Conservation (phyloP, 2,113 vertebrate genomes). For the Rhadina sibilatrix region DNA sequence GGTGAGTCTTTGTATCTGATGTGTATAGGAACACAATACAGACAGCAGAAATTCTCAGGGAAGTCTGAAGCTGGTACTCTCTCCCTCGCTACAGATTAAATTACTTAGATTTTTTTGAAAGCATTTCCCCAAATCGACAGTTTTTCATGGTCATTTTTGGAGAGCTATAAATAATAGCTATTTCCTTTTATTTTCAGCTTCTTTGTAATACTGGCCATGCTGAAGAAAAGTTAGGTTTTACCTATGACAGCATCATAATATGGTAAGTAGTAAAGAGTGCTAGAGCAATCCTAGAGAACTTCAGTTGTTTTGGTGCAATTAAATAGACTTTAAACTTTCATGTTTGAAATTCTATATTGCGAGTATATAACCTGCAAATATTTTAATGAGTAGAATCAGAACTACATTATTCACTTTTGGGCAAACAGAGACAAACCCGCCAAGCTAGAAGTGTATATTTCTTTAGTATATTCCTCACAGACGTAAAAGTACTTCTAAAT, state of each 20-base stretch:
- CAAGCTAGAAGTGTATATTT: background rate
- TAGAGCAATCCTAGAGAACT: background rate
- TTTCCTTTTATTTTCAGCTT: conserved; percentile 79
- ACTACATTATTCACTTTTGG: background rate
- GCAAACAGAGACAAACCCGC: background rate
- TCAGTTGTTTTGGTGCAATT: background rate
- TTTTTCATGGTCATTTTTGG: background rate
- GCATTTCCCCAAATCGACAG: background rate
- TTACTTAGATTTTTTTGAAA: background rate
- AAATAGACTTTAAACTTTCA: background rate
- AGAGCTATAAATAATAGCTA: background rate
- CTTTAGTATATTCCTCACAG: background rate
- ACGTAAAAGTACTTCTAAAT: background rate
- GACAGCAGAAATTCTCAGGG: background rate
- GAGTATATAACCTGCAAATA: background rate
- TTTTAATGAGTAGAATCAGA: background rate
- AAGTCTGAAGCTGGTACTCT: background rate
- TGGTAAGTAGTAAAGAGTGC: conserved; percentile 81
- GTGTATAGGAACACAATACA: background rate
- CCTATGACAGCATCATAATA: conserved; percentile 96
- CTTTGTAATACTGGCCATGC: conserved; percentile 91
- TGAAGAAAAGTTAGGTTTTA: conserved; percentile 95
- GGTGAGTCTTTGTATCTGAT: background rate
- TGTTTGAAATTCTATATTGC: background rate
- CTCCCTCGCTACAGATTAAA: background rate